Base-by-base conservation (phyloP, 2,113 vertebrate genomes). In the Cyanoderma ruficeps region DNA sequence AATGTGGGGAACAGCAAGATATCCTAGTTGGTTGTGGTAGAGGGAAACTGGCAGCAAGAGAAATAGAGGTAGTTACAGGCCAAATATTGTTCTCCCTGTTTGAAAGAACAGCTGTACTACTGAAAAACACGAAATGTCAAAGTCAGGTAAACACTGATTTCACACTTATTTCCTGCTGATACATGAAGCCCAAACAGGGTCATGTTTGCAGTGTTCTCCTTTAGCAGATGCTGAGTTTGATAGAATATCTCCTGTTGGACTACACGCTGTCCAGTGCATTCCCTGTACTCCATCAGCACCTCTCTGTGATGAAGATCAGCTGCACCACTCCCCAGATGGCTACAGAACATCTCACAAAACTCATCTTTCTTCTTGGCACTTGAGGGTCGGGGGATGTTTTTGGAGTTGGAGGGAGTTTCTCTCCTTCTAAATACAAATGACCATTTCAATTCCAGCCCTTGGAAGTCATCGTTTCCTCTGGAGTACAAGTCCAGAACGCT, bases 251-350 rank as follows among this genome's bases (percentile, higher is more conserved):
- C 69, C 72, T 70, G 49, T 2, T 95, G 92, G 87, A 77, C 23
- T 76, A 1, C 15, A 11, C 9, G 0, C 8, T 79, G 57, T 35
- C 74, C 63, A 84, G 60, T 60, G 18, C 76, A 41, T 69, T 95
- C 42, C 87, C 69, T 82, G 44, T 6, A 4, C 63, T 80, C 49
- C 57, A 53, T 91, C 91, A 94, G 37, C 87, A 79, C 82, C 65
- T 88, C 82, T 30, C 35, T 56, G 39, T 71, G 93, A 87, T 55
- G 79, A n/a, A 49, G 55, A 81, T 91, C 95, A 97, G 92, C 94
- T 96, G 95, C 82, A 47, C 55, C 37, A 6, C 25, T 75, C 46
- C 68, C 94, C 84, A 88, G 87, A 60, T 22, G 67, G 53, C 53
- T 60, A 7, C 2, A 84, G 87, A 91, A n/a, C 15, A 71, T 65